Evolutionary conservation across 2,797 vertebrate species (phyloP).

Genomic region (Falco novaeseelandiae): DNA sequence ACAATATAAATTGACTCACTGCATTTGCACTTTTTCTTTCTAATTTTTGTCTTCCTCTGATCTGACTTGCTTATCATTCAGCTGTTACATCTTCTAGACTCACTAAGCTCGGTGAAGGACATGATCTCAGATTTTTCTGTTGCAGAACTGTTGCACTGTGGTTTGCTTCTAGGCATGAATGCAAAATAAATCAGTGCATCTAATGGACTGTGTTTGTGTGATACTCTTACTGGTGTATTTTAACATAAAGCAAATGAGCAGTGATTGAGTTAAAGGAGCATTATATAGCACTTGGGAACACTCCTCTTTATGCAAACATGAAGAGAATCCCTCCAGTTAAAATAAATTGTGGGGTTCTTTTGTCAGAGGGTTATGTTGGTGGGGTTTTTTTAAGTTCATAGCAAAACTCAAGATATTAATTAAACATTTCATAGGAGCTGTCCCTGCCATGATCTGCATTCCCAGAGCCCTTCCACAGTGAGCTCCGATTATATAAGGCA

Average conservation of each 20-base stretch:
- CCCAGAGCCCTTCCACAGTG: neutral
- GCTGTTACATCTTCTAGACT: neutral
- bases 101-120: neutral
- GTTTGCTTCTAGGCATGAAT: neutral
- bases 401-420: neutral
- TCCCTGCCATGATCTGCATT: neutral
- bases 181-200: neutral
- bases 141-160: neutral
- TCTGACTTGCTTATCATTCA: neutral
- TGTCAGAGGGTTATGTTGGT: neutral
- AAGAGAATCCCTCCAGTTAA: neutral
- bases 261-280: neutral
- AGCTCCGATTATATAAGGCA: neutral
- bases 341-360: neutral
- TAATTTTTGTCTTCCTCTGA: neutral
- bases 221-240: neutral
- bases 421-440: neutral
- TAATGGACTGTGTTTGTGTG: neutral
- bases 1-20: neutral
- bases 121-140: neutral
- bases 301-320: neutral
- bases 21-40: neutral
- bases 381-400: neutral
- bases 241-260: neutral
- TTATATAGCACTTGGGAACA: neutral